Percentiles rank a stretch among this genome's conserved stretches.
Conservation (phyloP, 2,888 invertebrate genomes). For the Dryocosmus kuriphilus region DNA sequence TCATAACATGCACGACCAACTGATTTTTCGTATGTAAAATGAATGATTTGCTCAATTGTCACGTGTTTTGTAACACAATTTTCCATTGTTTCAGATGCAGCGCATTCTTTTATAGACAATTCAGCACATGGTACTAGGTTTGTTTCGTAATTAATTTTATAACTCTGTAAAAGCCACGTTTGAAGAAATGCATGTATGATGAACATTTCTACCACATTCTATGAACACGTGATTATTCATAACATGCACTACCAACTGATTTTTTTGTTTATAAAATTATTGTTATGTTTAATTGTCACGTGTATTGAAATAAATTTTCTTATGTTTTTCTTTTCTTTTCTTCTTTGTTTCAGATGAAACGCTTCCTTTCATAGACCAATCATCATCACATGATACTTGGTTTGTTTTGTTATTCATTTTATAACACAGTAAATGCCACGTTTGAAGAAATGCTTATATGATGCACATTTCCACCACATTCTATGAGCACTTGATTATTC, state of each 20-base stretch:
- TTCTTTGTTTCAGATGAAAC: no score
- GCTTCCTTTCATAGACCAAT: no score
- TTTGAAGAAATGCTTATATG: background rate
- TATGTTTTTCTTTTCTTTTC: no score
- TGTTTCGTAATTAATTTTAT: background rate
- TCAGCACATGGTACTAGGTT: background rate
- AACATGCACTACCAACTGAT: slow-evolving; percentile 1
- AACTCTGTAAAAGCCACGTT: background rate
- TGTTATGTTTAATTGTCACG: background rate
- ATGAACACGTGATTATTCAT: background rate
- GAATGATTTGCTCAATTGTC: no score
- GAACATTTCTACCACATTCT: background rate
- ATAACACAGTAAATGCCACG: no score
- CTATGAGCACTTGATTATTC: background rate
- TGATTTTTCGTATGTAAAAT: no score
- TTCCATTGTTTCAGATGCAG: no score
- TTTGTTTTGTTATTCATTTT: no score
- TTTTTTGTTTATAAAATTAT: background rate
- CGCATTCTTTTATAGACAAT: no score
- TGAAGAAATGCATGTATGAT: background rate
- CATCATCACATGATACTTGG: no score
- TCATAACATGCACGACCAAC: no score
- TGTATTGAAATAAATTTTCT: background rate
- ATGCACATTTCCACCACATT: background rate
- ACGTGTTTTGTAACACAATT: no score